Evolutionary conservation across 2,888 invertebrate genomes (phyloP).

Genomic region (Antheraea assamensis): DNA sequence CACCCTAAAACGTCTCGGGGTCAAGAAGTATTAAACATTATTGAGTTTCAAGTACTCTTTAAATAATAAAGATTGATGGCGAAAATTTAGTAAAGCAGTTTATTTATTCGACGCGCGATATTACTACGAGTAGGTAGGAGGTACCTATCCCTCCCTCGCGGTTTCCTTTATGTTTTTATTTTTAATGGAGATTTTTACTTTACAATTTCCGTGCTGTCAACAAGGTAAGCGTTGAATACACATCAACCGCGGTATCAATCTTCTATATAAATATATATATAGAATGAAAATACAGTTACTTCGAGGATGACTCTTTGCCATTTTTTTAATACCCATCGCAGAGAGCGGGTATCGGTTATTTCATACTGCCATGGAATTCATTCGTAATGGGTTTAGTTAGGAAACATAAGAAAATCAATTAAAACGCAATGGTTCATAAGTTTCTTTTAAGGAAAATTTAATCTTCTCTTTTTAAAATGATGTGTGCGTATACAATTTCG

Average conservation of each 20-base stretch:
- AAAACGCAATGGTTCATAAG: neutral
- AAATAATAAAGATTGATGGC: constrained; percentile 8
- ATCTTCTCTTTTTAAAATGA: no score
- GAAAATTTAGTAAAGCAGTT: neutral
- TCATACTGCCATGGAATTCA: neutral
- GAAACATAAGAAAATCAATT: neutral
- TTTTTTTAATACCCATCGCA: no score
- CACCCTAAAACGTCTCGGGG: neutral
- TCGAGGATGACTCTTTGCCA: no score
- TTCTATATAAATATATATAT: no score
- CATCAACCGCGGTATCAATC: no score
- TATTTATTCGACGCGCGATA: neutral
- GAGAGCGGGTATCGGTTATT: no score
- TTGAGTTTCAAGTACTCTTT: constrained; percentile 1
- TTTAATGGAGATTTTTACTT: neutral
- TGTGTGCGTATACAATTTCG: no score
- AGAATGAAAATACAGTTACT: no score
- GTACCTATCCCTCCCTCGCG: no score
- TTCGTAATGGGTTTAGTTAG: neutral
- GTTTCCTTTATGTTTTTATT: neutral
- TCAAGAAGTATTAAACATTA: constrained; percentile 10
- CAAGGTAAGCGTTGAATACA: no score
- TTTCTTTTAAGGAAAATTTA: neutral
- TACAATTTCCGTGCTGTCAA: neutral
- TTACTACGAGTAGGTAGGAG: neutral